A percentile compares a stretch with the other conserved stretches of the same genome.
Conservation (phyloP, 1,140 invertebrate genomes). For the Pseudachorutes palmiensis region DNA sequence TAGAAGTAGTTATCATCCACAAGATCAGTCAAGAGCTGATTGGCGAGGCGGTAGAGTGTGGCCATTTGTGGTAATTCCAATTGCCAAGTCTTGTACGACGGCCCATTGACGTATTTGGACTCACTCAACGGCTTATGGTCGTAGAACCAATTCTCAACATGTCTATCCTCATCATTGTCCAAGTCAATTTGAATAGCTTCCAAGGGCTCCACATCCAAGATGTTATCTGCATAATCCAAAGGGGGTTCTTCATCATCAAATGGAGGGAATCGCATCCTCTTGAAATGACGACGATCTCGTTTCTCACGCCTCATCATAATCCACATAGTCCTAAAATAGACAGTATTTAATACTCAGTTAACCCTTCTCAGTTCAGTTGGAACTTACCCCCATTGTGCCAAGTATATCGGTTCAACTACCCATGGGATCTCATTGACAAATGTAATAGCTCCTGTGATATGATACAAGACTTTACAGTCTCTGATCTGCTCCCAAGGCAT, state of each 20-base stretch:
- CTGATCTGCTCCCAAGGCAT: conserved; percentile 99
- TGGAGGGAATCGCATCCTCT: conserved; percentile 98
- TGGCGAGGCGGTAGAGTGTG: conserved; percentile 91
- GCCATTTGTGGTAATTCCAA: conserved; percentile 93
- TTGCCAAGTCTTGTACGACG: conserved; percentile 94
- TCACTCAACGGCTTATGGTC: conserved; percentile 94
- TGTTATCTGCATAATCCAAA: conserved; percentile 97
- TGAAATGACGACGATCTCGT: conserved; percentile 95
- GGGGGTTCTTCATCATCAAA: conserved; percentile 99
- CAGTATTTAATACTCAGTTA: not conserved
- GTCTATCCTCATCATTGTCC: conserved; percentile 88
- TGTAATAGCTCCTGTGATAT: conserved; percentile 98
- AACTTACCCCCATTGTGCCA: conserved; percentile 96
- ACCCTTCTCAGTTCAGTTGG: conserved; percentile 1
- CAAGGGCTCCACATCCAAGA: conserved; percentile 95
- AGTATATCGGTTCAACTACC: conserved; percentile 98
- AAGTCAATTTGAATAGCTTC: conserved; percentile 99
- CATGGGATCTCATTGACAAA: conserved; percentile 99
- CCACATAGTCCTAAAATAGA: conserved; percentile 87
- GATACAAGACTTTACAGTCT: conserved; percentile 94
- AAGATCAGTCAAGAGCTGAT: conserved; percentile 95
- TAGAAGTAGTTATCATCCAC: conserved; percentile 99
- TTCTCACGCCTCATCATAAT: conserved; percentile 99
- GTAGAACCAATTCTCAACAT: conserved; percentile 93
- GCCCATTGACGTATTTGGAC: conserved; percentile 87